phyloP scores from a whole-genome alignment of 1,140 invertebrate genomes.

The Zelostemma sp. region DNA sequence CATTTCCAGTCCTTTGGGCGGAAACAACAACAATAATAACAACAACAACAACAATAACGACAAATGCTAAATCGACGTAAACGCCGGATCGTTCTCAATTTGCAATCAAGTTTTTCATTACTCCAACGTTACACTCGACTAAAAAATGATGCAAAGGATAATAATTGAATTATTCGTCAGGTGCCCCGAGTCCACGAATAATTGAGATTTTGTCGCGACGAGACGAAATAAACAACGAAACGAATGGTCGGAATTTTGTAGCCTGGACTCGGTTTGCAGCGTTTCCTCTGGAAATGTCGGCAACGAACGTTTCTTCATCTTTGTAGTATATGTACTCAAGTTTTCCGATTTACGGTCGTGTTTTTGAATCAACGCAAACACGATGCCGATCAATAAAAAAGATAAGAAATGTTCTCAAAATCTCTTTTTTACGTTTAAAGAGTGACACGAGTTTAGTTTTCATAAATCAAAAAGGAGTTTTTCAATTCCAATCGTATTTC shows the following conservation, averaged over 20 bases:
- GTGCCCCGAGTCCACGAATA: too few species aligned
- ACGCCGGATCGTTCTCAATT: too few species aligned
- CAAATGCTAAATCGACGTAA: slow-evolving; percentile 28
- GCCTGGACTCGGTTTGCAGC: too few species aligned
- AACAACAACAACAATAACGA: slow-evolving; percentile 42
- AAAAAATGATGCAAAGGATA: slow-evolving; percentile 11
- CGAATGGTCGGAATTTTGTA: slow-evolving; percentile 14
- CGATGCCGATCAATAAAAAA: slow-evolving; percentile 7
- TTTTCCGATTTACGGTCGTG: slow-evolving; percentile 38
- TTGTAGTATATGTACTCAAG: slow-evolving; percentile 28
- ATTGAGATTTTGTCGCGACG: slow-evolving; percentile 30
- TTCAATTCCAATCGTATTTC: slow-evolving; percentile 16
- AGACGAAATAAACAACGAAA: slow-evolving; percentile 31
- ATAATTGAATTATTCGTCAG: too few species aligned
- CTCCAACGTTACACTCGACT: too few species aligned
- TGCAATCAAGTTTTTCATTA: too few species aligned
- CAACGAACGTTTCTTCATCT: slow-evolving; percentile 41
- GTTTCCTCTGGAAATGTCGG: slow-evolving; percentile 41
- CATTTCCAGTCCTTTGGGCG: slow-evolving; percentile 69
- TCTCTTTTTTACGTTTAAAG: background rate
- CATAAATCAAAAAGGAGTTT: background rate
- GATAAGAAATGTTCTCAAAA: background rate
- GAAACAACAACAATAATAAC: slow-evolving; percentile 59
- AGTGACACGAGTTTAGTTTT: slow-evolving; percentile 6
- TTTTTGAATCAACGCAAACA: slow-evolving; percentile 22